Evolutionary conservation across 2,888 invertebrate species (phyloP).

Genomic region (Rhogogaster chlorosoma): DNA sequence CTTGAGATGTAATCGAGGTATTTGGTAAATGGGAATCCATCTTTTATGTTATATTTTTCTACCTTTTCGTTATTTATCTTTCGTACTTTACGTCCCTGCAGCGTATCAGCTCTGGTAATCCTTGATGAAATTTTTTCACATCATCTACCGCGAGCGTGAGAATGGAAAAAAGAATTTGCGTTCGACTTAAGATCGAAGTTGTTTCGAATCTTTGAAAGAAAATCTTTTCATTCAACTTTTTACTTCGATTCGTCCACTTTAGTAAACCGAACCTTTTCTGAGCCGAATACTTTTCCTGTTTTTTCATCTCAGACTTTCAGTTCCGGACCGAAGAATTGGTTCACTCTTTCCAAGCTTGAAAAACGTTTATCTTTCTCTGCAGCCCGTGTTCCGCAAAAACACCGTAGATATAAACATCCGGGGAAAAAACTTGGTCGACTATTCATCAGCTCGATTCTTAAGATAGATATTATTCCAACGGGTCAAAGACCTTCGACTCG

Average conservation of each 20-base stretch:
- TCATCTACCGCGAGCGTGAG: not conserved
- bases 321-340: slow-evolving; percentile 30
- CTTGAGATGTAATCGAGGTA: not conserved
- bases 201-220: slow-evolving; percentile 1
- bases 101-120: not conserved
- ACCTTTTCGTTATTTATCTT: not conserved
- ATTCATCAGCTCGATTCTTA: slow-evolving; percentile 21
- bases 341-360: slow-evolving; percentile 31
- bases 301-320: slow-evolving; percentile 9
- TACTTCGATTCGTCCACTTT: slow-evolving; percentile 15
- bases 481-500: not conserved
- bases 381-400: slow-evolving; percentile 22
- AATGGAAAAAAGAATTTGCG: not conserved
- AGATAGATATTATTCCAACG: not conserved
- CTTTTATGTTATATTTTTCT: not conserved
- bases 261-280: not conserved
- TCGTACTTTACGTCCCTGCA: not conserved
- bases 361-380: slow-evolving; percentile 34
- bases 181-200: not conserved
- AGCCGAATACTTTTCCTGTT: not conserved
- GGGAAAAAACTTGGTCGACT: slow-evolving; percentile 13
- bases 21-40: not conserved
- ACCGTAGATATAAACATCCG: slow-evolving; percentile 37
- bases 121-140: not conserved
- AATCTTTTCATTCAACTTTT: slow-evolving; percentile 19